These are phyloP conservation scores for Trichogramma dendrolimi DNA, from an alignment of 2,888 invertebrate species.

Conservation along the genomic window DNA sequence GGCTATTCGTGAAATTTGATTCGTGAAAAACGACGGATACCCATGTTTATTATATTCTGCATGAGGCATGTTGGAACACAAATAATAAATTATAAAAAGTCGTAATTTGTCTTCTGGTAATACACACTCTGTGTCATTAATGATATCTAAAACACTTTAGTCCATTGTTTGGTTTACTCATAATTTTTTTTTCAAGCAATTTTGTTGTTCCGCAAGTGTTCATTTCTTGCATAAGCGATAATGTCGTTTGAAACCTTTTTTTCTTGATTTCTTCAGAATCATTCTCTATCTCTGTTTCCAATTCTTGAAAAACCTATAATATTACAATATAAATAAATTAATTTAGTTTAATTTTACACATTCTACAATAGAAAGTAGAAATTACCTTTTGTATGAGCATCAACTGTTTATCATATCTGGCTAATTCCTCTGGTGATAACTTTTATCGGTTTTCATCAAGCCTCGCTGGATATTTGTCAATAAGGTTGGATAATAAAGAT, in stretches of 20 bases:
- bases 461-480: slow-evolving; percentile 83
- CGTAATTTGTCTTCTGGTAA: slow-evolving; percentile 88
- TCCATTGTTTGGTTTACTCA: slow-evolving; percentile 82
- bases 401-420: slow-evolving; percentile 74
- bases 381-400: slow-evolving; percentile 65
- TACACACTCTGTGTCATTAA: slow-evolving; percentile 82
- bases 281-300: slow-evolving; percentile 71
- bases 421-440: slow-evolving; percentile 64
- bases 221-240: slow-evolving; percentile 84
- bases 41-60: slow-evolving; percentile 80
- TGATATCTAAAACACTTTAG: slow-evolving; percentile 80
- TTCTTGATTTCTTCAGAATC: slow-evolving; percentile 75
- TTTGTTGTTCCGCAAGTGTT: slow-evolving; percentile 88
- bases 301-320: slow-evolving; percentile 64
- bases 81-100: slow-evolving; percentile 86
- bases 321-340: background rate
- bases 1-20: too few species aligned
- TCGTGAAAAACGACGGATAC: too few species aligned
- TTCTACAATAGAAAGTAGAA: too few species aligned
- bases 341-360: too few species aligned
- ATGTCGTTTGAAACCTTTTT: slow-evolving; percentile 72
- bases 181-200: slow-evolving; percentile 97
- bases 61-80: slow-evolving; percentile 79
- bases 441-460: slow-evolving; percentile 71
- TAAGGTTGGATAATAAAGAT: slow-evolving; percentile 74